Conservation (phyloP, 2,888 invertebrate species). For the Dicycla oo region DNA sequence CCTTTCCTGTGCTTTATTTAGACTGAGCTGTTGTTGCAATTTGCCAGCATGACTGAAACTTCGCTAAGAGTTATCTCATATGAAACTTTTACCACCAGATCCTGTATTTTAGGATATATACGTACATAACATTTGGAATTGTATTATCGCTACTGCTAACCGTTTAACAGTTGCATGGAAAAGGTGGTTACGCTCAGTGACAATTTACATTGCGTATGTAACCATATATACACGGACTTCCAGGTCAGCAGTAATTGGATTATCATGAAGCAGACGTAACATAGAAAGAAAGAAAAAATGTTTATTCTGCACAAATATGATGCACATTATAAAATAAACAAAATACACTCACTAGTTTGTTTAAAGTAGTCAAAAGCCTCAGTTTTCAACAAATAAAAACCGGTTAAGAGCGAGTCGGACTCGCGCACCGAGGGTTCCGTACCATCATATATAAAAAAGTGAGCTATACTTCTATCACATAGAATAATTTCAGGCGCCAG, state of each 20-base stretch:
- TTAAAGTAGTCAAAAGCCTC: neutral
- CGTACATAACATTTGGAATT: too few relatives aligned
- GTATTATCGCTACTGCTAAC: neutral
- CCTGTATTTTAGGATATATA: neutral
- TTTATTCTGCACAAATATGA: neutral
- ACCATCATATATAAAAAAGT: too few relatives aligned
- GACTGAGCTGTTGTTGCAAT: neutral
- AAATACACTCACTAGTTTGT: neutral
- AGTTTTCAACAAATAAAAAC: neutral
- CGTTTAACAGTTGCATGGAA: neutral
- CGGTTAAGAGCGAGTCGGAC: too few relatives aligned
- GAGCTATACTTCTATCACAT: too few relatives aligned
- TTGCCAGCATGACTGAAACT: neutral
- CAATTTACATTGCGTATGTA: neutral
- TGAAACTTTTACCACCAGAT: neutral
- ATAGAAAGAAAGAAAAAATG: neutral
- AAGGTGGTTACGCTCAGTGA: neutral
- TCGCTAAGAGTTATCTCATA: neutral
- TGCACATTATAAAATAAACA: neutral
- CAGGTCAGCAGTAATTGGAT: neutral
- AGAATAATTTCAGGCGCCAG: too few relatives aligned
- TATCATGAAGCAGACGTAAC: neutral
- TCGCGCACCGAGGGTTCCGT: too few relatives aligned
- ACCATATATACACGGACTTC: neutral
- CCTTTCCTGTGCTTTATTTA: conserved; percentile 21